Base-by-base conservation (phyloP, 2,888 invertebrate species). In the Stenotaenia linearis region DNA sequence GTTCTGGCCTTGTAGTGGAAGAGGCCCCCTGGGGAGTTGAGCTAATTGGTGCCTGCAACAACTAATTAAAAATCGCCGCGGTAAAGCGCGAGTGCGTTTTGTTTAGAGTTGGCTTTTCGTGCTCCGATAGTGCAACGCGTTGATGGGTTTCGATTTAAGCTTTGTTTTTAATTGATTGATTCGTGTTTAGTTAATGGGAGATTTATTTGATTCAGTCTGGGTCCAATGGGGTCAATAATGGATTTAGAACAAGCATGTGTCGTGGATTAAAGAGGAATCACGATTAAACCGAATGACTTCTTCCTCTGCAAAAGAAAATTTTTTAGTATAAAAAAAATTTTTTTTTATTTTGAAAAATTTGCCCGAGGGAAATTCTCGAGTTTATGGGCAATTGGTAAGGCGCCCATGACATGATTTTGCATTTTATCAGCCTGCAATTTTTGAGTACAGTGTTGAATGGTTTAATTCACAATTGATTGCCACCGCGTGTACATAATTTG, bases 1-100 rank as follows among this genome's bases (percentile, higher is more conserved):
- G 56, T 56, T 56, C 56, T 56, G 56, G 56, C 56, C 56, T 56
- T 56, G 56, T 56, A 56, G 56, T 56, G 56, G 56, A 56, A 56
- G 56, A 56, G 56, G 56, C 23, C 56, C 56, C 56, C 56, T 56
- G 23, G 56, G 56, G 56, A 56, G 21, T 18, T 56, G 56, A 23
- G 56, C 56, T 56, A 56, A 56, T 56, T 56, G 56, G 56, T 56
- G 56, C 56, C 56, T 56, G 56, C 56, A 56, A 56, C 56, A 56
- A 56, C 56, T 56, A 56, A 56, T 56, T 56, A 56, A 56, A 56
- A 56, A 56, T 56, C 21, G 56, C 23, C 23, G 40, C 40, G 40
- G 40, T 40, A 40, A 40, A 40, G 40, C 40, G 40, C 40, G 40
- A 40, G 40, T 40, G 40, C 40, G 56, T 56, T 56, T 23, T 56